Percentiles rank a stretch among this genome's conserved stretches.
phyloP scores from a whole-genome alignment of 2,113 vertebrate species.

The Ammodytes dubius region DNA sequence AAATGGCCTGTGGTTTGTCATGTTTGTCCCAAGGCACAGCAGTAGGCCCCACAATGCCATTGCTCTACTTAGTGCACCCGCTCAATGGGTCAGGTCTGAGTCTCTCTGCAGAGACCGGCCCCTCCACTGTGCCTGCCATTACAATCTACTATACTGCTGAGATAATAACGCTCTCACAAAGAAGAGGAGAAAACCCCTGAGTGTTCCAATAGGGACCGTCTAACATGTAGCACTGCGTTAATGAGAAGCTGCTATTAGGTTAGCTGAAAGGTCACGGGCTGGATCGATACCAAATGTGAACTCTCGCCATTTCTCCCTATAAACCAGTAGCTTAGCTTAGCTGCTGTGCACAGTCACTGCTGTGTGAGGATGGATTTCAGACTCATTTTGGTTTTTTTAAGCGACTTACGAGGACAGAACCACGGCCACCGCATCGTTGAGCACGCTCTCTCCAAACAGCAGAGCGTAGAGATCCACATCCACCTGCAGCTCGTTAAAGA shows the following conservation, averaged over 20 bases:
- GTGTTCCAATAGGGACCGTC: slow-evolving; percentile 46
- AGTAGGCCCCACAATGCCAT: slow-evolving; percentile 64
- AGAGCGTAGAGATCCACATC: slow-evolving; percentile 97
- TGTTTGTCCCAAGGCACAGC: slow-evolving; percentile 64
- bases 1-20: slow-evolving; percentile 72
- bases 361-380: neutral
- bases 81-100: slow-evolving; percentile 57
- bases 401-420: slow-evolving; percentile 98
- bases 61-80: slow-evolving; percentile 70
- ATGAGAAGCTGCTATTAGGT: slow-evolving; percentile 27
- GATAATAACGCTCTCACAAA: slow-evolving; percentile 38
- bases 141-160: slow-evolving; percentile 77
- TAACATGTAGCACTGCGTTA: slow-evolving; percentile 13
- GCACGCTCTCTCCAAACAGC: slow-evolving; percentile 97
- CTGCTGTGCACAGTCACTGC: neutral
- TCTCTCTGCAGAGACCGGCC: slow-evolving; percentile 53
- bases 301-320: neutral
- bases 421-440: slow-evolving; percentile 97
- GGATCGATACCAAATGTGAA: slow-evolving; percentile 2
- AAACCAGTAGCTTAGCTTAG: neutral
- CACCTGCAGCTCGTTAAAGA: slow-evolving; percentile 98
- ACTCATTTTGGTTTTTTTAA: neutral
- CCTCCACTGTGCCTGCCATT: slow-evolving; percentile 64
- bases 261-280: slow-evolving; percentile 20
- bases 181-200: slow-evolving; percentile 29